These are phyloP conservation scores for Aproaerema taeniolella DNA, from an alignment of 2,888 invertebrate genomes.

Conservation along the genomic window DNA sequence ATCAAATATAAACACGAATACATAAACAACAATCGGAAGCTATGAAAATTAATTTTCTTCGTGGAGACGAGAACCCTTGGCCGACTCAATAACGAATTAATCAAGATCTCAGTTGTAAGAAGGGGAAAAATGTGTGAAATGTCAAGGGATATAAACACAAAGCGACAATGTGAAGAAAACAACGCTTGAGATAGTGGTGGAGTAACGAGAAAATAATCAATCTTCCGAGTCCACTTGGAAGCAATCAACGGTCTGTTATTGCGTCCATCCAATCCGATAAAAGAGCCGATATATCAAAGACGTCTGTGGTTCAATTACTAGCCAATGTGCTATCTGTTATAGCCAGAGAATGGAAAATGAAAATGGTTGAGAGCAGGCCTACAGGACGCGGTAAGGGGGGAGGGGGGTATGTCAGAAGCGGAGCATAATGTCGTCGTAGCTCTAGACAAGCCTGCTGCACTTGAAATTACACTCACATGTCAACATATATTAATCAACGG, in stretches of 20 bases:
- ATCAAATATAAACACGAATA: not conserved
- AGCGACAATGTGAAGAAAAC: constrained; percentile 41
- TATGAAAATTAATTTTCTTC: not conserved
- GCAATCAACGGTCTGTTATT: constrained; percentile 76
- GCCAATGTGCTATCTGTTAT: constrained; percentile 64
- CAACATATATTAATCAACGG: not conserved
- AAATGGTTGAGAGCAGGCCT: constrained; percentile 57
- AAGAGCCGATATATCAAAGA: constrained; percentile 76
- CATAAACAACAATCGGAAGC: not conserved
- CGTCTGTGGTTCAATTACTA: constrained; percentile 71
- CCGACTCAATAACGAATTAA: no score
- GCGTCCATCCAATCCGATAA: constrained; percentile 74
- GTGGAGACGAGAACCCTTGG: no score
- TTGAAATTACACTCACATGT: not conserved
- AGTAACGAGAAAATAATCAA: constrained; percentile 75
- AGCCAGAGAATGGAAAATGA: constrained; percentile 62
- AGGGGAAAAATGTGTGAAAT: constrained; percentile 1
- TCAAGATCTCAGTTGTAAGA: not conserved
- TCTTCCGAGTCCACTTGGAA: constrained; percentile 71
- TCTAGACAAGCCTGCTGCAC: constrained; percentile 23
- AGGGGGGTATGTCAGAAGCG: constrained; percentile 43
- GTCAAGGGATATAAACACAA: constrained; percentile 15
- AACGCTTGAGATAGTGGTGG: constrained; percentile 38
- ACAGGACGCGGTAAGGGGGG: constrained; percentile 31
- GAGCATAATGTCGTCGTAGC: constrained; percentile 28